Base-by-base conservation (phyloP, 2,888 invertebrate species). In the Thymelicus acteon region DNA sequence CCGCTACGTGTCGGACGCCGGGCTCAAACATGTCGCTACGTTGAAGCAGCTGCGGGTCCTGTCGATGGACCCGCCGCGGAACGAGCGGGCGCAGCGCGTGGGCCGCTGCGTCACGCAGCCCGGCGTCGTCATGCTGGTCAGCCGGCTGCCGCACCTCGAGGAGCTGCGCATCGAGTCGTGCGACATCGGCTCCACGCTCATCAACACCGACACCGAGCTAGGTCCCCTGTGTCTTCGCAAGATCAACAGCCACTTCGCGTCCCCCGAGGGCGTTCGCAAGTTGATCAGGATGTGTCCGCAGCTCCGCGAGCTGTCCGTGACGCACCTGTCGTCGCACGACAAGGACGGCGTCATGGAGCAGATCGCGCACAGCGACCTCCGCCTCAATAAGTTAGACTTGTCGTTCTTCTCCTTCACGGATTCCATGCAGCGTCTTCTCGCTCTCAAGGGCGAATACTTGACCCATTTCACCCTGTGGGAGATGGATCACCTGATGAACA, bases 401-500 rank as follows among this genome's bases (percentile, higher is more conserved):
- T 92, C 93, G 0, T 94, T 93, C 82, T 94, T 93, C 79, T 88
- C 92, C 63, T 93, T 85, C 73, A 84, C 91, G 49, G 83, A 87
- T 73, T 86, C 92, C 1, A 85, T 94, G 84, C 85, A 88, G 69
- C 84, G 86, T 40, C 86, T 94, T 62, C 76, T 94, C 57, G 76
- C 78, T 2, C 80, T 88, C 3, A 94, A 94, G 82, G 94, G 94
- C 5, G 78, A 74, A 62, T 89, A 90, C 78, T 83, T 94, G 70
- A 92, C 93, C 60, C 89, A 93, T 77, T 94, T 94, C 71, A 89
- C 92, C 0, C 75, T 94, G 19, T 91, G 91, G 91, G 94, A 94
- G 75, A 90, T 90, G 7, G 93, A 94, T 52, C 87, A 91, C 74
- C 87, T 90, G 0, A 76, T 94, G 60, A 89, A 84, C 67, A 80